These are phyloP conservation scores for Artibeus lituratus DNA, from an alignment of 2,797 vertebrate species.

Conservation along the genomic window DNA sequence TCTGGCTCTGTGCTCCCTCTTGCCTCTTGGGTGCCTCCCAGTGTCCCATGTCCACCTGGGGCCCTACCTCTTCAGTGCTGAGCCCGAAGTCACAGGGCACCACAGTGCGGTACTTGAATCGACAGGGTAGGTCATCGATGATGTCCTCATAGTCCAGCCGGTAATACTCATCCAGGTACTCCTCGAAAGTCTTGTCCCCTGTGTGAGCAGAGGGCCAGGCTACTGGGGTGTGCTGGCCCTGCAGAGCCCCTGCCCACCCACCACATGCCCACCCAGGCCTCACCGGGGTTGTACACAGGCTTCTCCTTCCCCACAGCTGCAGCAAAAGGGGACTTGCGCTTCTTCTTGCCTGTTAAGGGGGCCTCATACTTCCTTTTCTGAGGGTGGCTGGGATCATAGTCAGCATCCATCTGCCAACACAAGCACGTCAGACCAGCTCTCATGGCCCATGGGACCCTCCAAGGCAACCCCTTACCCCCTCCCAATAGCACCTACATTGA, in stretches of 20 bases:
- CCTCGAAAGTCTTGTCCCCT: constrained; percentile 90
- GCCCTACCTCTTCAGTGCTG: constrained; percentile 87
- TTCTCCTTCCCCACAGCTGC: constrained; percentile 84
- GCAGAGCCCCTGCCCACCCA: fast-evolving
- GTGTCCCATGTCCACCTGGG: fast-evolving
- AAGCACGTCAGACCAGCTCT: neutral
- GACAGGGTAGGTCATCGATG: constrained; percentile 91
- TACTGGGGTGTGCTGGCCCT: fast-evolving
- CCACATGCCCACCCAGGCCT: constrained; percentile 46
- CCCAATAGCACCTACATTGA: constrained; percentile 82
- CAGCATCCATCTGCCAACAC: constrained; percentile 90
- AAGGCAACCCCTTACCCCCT: fast-evolving
- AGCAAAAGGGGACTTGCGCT: constrained; percentile 87
- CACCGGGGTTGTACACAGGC: constrained; percentile 90
- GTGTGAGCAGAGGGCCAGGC: neutral
- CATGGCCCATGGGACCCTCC: neutral
- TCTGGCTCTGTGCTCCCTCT: neutral
- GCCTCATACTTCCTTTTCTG: constrained; percentile 79
- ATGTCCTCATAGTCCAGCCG: constrained; percentile 92
- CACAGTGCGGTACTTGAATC: constrained; percentile 92
- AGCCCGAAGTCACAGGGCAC: constrained; percentile 93
- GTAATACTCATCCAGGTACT: constrained; percentile 94
- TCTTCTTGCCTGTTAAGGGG: constrained; percentile 85
- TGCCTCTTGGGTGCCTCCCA: fast-evolving
- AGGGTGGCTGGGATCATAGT: constrained; percentile 88